Evolutionary conservation across 2,797 vertebrate species (phyloP), one percentile per base, ranked within the genome.

Genomic region (Nyctibius grandis): DNA sequence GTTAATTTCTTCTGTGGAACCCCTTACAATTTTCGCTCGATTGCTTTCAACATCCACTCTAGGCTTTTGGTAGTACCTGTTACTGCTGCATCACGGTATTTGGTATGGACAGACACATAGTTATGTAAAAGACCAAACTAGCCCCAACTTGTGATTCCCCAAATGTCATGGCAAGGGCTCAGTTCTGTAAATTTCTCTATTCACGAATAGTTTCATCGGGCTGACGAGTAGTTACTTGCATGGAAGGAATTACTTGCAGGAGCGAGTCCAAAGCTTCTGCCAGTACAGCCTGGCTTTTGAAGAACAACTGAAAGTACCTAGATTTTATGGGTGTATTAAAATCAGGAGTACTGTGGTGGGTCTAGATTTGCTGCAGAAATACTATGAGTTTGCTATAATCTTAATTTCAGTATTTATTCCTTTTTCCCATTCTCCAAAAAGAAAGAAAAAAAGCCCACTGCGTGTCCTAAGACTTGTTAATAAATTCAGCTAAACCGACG

Each of bases 191-290:
- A 93, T 38, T 51, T 85, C 63, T 77, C 20, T 87, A 13, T 83
- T 85, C 57, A 29, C 47, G 53, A 95, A 81, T 56, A 56, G 60
- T 83, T 94, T 68, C 33, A 40, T 61, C 0, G 0, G 44, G 63
- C 91, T 90, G 79, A 77, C 64, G 6, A 95, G 94, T 93, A 42
- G 64, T 73, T 95, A 73, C 88, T 91, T 93, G 93, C 75, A 53
- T 6, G 31, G 59, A n/a, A 91, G 33, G 61, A 68, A 91, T 61
- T 89, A 34, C 48, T 38, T 63, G 81, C 4, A 8, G 77, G 89
- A 96, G 38, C 40, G 51, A 89, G 70, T 72, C 85, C 53, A 85
- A 67, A 93, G 83, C 67, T 75, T 68, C 65, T 91, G 70, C 88
- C 85, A 40, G 59, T 33, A 48, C 79, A 89, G 85, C 76, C 79